Evolutionary conservation across 2,888 invertebrate genomes (phyloP), one percentile per base, ranked within the genome.

Genomic region (Synergus gifuensis): DNA sequence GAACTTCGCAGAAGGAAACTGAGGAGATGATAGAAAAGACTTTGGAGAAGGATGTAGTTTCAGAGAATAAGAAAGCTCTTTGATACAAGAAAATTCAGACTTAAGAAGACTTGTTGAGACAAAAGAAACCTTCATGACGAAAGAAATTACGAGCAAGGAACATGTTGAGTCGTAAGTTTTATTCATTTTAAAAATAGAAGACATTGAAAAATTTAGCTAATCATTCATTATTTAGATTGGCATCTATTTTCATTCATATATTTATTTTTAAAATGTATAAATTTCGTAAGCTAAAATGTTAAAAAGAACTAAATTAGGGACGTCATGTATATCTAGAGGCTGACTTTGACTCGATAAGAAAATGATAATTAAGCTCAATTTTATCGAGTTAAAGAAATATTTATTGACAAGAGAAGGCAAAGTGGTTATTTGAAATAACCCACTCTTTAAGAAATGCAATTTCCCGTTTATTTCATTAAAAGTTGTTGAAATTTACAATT

Each of bases 211-310:
- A 42, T 44, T 14, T 22, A 44, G 22, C 16, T 60, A 8, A 60
- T 18, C 64, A 69, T 22, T 69, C 44, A 36, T 44, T 22, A 67
- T 46, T 49, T 46, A 69, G n/a, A n/a, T 16, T 46, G 49, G 28
- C 16, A 46, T 46, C 16, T 22, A 14, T 36, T 42, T 66, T 66
- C n/a, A 64, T 64, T 64, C 64, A 64, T 64, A 5, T 73, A 73
- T 73, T 73, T 54, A 73, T 73, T 54, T 73, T 36, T 16, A 4
- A 7, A 36, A 11, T n/a, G 11, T n/a, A n/a, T 9, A 49, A 49
- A 16, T 36, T 28, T n/a, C 5, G 8, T 36, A 36, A 40, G 7
- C 16, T 7, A 40, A 64, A 64, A 7, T 60, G 18, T 60, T n/a
- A 60, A 60, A 60, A 11, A 60, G 60, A 60, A 60, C 18, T 9